Base-by-base conservation (phyloP, 35 echinoderm and acorn worm species). In the Apostichopus parvimensis region DNA sequence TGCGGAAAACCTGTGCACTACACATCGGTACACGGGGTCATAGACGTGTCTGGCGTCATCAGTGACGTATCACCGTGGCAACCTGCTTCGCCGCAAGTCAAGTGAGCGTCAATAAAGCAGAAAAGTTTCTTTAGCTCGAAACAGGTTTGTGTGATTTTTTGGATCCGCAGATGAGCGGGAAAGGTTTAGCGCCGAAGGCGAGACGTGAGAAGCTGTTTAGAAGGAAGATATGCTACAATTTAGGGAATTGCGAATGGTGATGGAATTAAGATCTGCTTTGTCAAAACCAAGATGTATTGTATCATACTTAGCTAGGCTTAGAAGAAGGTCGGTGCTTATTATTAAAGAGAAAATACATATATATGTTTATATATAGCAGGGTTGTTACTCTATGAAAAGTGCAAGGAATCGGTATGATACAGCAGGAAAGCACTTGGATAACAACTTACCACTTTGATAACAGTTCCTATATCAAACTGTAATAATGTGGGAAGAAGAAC, bases 61-160 rank as follows among this genome's bases (percentile, higher is more conserved):
- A 73, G 89, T 91, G 89, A 91, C 89, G 89, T 91, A 91, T 91
- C 77, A 79, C 89, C 89, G 89, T 91, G 77, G 89, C 89, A 91
- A 91, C 89, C 52, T 79, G 76, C 89, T 79, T 91, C 77, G 76
- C 72, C 61, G 89, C 77, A 79, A 91, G 89, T 91, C 89, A 91
- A 91, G 89, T 91, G 89, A 91, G 73, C 89, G 61, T 91, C 89
- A 91, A 79, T 91, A 91, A 91, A 91, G 76, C 86, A 88, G 76
- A 56, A 91, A 91, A 91, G 77, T 79, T 91, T 91, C 77, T 91
- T 91, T 79, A 54, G 61, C 86, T 66, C 62, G 68, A 88, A 88
- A 68, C 60, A 88, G 86, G 86, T 88, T 73, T 73, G 86, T 88
- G 68, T 73, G 86, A 88, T 88, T 88, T 88, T 88, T 56, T 58